A percentile compares a stretch with the other conserved stretches of the same genome.
These are phyloP conservation scores for Polymixis lichenea DNA, from an alignment of 2,888 invertebrate genomes.

Conservation along the genomic window DNA sequence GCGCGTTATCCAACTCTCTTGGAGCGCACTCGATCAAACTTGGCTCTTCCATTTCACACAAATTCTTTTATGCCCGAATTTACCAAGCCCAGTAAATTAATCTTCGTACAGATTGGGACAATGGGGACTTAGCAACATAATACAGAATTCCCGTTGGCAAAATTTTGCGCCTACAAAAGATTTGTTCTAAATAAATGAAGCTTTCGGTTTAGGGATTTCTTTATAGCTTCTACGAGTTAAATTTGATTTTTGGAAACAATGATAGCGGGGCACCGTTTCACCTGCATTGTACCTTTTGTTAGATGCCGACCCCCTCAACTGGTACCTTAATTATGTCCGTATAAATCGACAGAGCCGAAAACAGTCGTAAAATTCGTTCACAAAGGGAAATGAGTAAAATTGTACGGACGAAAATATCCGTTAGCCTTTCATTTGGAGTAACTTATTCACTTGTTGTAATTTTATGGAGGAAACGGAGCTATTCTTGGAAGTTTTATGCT, in stretches of 20 bases:
- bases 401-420: constrained; percentile 59
- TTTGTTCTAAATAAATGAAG: constrained; percentile 74
- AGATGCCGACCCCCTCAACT: constrained; percentile 33
- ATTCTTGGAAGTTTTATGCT: constrained; percentile 61
- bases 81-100: constrained; percentile 85
- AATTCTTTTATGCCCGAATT: constrained; percentile 72
- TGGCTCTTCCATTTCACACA: constrained; percentile 66
- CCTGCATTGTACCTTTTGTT: constrained; percentile 61
- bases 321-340: constrained; percentile 62
- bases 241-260: constrained; percentile 64
- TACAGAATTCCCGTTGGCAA: constrained; percentile 79
- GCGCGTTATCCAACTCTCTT: constrained; percentile 49
- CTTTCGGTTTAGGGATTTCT: constrained; percentile 55
- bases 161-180: constrained; percentile 78
- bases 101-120: constrained; percentile 86
- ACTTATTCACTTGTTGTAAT: constrained; percentile 65
- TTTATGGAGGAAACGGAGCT: constrained; percentile 56
- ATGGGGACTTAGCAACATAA: constrained; percentile 84
- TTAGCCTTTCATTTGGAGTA: constrained; percentile 60
- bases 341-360: constrained; percentile 63
- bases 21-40: constrained; percentile 59
- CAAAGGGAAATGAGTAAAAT: constrained; percentile 66
- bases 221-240: constrained; percentile 57
- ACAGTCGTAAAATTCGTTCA: constrained; percentile 65
- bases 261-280: constrained; percentile 42